Percentiles rank a stretch among this genome's conserved stretches.
phyloP scores from a whole-genome alignment of 1,140 invertebrate species.

The Aphelenchoides fujianensis region DNA sequence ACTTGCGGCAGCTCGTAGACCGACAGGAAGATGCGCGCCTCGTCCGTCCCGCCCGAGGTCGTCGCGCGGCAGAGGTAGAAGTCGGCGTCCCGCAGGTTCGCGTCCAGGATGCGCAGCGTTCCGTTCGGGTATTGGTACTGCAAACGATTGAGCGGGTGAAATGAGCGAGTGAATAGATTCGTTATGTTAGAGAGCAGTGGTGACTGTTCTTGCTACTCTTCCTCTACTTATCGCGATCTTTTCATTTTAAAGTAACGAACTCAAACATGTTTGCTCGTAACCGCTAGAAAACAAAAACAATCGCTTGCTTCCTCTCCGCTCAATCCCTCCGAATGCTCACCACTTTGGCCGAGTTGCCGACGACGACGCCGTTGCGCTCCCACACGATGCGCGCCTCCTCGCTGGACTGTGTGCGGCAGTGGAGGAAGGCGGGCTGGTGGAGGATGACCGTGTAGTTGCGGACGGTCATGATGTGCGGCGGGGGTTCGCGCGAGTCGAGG shows the following conservation, averaged over 20 bases:
- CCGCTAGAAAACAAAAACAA: too few relatives aligned
- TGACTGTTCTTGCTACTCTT: too few relatives aligned
- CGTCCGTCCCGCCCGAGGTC: conserved; percentile 51
- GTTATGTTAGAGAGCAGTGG: too few relatives aligned
- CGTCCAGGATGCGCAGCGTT: conserved; percentile 51
- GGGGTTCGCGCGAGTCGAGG: conserved; percentile 66
- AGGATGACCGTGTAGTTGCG: conserved; percentile 64
- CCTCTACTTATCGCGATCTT: too few relatives aligned
- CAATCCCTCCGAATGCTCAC: too few relatives aligned
- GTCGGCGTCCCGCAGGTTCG: conserved; percentile 43
- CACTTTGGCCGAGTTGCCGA: conserved; percentile 46
- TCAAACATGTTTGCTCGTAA: too few relatives aligned
- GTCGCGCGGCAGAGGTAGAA: conserved; percentile 43
- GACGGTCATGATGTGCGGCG: conserved; percentile 64
- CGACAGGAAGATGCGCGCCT: conserved; percentile 40
- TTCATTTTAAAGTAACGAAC: too few relatives aligned
- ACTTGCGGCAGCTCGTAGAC: conserved; percentile 44
- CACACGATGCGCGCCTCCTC: conserved; percentile 66
- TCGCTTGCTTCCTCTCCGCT: too few relatives aligned
- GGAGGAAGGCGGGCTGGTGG: conserved; percentile 63
- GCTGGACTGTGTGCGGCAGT: conserved; percentile 65
- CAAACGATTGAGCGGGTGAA: neutral
- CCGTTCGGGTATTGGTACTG: conserved; percentile 53
- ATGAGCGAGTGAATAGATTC: neutral
- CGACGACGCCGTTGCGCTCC: conserved; percentile 53